Base-by-base conservation (phyloP, 2,797 vertebrate genomes). In the Diplodus sargus region DNA sequence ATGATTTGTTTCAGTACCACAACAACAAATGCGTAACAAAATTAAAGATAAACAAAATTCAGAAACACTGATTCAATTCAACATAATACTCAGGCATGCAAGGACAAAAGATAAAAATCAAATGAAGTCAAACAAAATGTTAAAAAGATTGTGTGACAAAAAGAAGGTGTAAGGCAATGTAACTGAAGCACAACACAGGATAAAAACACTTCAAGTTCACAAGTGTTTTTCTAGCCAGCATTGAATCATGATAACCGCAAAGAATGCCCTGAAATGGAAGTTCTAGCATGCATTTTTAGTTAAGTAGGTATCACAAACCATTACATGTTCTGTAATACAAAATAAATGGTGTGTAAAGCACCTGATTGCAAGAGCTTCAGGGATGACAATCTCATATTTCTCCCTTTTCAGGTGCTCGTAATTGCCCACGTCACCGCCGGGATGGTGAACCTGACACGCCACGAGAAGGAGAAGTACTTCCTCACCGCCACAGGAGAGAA, bases 391-490 rank as follows among this genome's bases (percentile, higher is more conserved):
- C 11, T 79, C 70, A 25, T 77, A 1, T 45, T 23, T 76, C 49
- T 39, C 3, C 23, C 70, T 48, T n/a, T 85, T 60, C 84, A 99
- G 98, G 30, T 97, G 62, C 73, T 93, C 23, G 0, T 95, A 30
- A 34, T 96, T 7, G 96, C 96, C 3, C 96, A 98, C 51, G 15
- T 97, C 80, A 98, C 95, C 25, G 97, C 96, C 4, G 92, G 92
- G 67, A 95, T 94, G 93, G 90, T 96, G 78, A 80, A 90, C 65
- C 81, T 96, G 64, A 88, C 79, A n/a, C 94, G 87, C 34, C 93
- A 95, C 0, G 90, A 97, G 66, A 94, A 96, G 81, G 97, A 99
- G 83, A 98, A 96, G 68, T 93, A 90, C 85, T 99, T 98, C 56
- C 5, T 95, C 64, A 96, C 93, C 0, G 76, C 88, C 20, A 82